Evolutionary conservation across 2,888 invertebrate species (phyloP).

Genomic region (Chaitophorus viminalis): DNA sequence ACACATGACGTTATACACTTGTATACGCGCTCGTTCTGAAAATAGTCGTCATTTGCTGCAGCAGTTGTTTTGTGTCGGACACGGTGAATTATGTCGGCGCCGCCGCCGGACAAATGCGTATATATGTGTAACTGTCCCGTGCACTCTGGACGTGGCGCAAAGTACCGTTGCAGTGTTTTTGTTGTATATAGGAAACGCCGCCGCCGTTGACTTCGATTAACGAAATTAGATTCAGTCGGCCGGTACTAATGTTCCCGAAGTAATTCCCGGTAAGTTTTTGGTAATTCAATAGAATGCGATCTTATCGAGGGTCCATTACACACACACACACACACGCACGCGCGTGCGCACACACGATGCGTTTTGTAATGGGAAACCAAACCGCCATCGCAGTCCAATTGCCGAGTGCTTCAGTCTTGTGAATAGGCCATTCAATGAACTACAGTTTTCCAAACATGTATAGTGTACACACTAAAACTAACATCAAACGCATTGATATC

Average conservation of each 20-base stretch:
- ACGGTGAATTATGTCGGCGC: slow-evolving; percentile 20
- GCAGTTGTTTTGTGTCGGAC: slow-evolving; percentile 18
- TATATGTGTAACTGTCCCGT: not conserved
- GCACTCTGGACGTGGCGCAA: not conserved
- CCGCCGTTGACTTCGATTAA: slow-evolving; percentile 43
- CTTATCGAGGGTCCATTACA: slow-evolving; percentile 38
- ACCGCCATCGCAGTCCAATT: slow-evolving; percentile 24
- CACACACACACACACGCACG: not conserved
- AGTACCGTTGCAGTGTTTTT: slow-evolving; percentile 24
- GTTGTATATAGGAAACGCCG: not conserved
- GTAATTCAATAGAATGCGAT: slow-evolving; percentile 49
- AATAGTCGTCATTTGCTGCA: slow-evolving; percentile 19
- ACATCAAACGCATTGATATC: slow-evolving; percentile 27
- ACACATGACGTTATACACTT: too few relatives aligned
- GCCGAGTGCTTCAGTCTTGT: slow-evolving; percentile 6
- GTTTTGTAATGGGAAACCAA: slow-evolving; percentile 37
- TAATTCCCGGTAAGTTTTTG: slow-evolving; percentile 46
- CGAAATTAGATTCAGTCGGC: slow-evolving; percentile 47
- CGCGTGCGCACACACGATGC: not conserved
- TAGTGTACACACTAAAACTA: not conserved
- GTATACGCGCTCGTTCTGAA: not conserved
- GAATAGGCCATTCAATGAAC: slow-evolving; percentile 28
- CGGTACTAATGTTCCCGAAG: slow-evolving; percentile 39
- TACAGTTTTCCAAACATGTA: not conserved
- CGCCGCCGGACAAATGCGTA: slow-evolving; percentile 12